phyloP scores from a whole-genome alignment of 2,888 invertebrate species.

The Ernsta delagoae region DNA sequence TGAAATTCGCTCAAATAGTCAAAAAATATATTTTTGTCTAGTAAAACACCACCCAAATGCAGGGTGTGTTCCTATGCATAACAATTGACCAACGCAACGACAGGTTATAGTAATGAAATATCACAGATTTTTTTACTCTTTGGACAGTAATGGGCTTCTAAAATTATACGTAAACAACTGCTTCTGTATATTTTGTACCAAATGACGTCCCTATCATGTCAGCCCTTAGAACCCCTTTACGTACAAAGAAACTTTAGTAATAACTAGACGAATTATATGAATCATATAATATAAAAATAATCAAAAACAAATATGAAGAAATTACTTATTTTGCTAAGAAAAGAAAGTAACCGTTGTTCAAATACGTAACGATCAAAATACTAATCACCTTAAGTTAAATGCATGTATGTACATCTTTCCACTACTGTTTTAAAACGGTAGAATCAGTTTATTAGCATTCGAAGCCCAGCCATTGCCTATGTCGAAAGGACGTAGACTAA shows the following conservation, averaged over 20 bases:
- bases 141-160: constrained; percentile 82
- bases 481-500: constrained; percentile 70
- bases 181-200: constrained; percentile 74
- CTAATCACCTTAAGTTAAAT: constrained; percentile 77
- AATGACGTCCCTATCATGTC: constrained; percentile 61
- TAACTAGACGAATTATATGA: constrained; percentile 75
- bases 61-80: constrained; percentile 78
- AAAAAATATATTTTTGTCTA: constrained; percentile 85
- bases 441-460: constrained; percentile 61
- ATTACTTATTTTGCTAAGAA: constrained; percentile 74
- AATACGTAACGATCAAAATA: constrained; percentile 71
- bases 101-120: constrained; percentile 83
- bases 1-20: constrained; percentile 83
- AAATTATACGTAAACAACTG: constrained; percentile 57
- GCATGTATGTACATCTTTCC: constrained; percentile 77
- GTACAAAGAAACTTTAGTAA: constrained; percentile 78
- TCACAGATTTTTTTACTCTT: constrained; percentile 85
- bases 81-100: constrained; percentile 85
- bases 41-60: constrained; percentile 69
- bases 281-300: constrained; percentile 71
- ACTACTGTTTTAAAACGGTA: constrained; percentile 65
- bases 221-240: constrained; percentile 76
- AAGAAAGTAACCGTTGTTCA: constrained; percentile 73
- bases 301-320: constrained; percentile 65
- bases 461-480: constrained; percentile 60